Percentiles rank a stretch among this genome's conserved stretches.
Conservation (phyloP, 2,113 vertebrate genomes). For the Pygoscelis antarcticus region DNA sequence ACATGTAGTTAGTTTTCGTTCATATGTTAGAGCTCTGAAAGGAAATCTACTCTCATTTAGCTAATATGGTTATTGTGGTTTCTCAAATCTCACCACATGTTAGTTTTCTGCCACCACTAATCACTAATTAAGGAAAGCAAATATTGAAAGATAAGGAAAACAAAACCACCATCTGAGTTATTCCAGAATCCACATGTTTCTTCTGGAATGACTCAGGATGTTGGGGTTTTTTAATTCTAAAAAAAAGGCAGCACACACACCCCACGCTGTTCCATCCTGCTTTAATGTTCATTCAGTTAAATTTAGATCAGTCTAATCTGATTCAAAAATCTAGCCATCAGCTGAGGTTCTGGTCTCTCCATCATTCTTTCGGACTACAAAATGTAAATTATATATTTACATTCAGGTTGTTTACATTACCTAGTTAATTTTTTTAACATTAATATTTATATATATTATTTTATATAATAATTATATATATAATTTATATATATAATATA, state of each 20-base stretch:
- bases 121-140: slow-evolving; percentile 34
- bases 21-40: not conserved
- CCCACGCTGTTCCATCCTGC: not conserved
- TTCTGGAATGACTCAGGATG: not conserved
- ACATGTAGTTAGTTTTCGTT: not conserved
- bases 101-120: slow-evolving; percentile 22
- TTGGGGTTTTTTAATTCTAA: not conserved
- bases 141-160: not conserved
- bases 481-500: too few relatives aligned
- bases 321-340: not conserved
- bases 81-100: slow-evolving; percentile 17
- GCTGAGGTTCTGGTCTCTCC: not conserved
- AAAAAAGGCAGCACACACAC: not conserved
- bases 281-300: not conserved
- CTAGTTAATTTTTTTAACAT: not conserved
- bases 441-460: not conserved
- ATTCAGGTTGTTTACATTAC: not conserved
- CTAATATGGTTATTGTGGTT: slow-evolving; percentile 54
- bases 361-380: not conserved
- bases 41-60: not conserved
- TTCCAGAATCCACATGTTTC: not conserved
- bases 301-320: not conserved
- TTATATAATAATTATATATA: too few relatives aligned
- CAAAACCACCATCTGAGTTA: not conserved
- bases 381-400: not conserved